These are phyloP conservation scores for Pandemis cinnamomeana DNA, from an alignment of 2,888 invertebrate species.

Conservation along the genomic window DNA sequence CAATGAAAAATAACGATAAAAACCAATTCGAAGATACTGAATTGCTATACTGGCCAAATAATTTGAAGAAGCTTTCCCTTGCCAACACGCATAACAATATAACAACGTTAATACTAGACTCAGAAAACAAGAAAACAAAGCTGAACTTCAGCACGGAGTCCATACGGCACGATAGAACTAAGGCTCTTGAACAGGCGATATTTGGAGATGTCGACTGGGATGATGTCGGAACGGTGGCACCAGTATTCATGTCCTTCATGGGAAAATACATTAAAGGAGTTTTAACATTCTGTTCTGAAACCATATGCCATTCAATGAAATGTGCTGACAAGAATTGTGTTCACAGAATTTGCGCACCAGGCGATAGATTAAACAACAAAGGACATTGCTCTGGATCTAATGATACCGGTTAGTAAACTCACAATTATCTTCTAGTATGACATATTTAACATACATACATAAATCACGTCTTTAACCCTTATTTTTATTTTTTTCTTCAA, in stretches of 20 bases:
- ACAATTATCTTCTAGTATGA: neutral
- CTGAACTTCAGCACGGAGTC: constrained; percentile 66
- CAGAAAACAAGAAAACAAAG: constrained; percentile 68
- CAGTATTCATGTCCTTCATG: constrained; percentile 73
- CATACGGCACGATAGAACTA: constrained; percentile 63
- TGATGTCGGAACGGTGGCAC: constrained; percentile 70
- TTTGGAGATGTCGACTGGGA: constrained; percentile 76
- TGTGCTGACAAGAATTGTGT: constrained; percentile 69
- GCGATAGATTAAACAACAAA: constrained; percentile 66
- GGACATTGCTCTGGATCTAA: constrained; percentile 74
- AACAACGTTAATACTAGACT: constrained; percentile 67
- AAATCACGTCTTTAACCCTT: no score
- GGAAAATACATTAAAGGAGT: constrained; percentile 77
- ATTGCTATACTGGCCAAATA: constrained; percentile 72
- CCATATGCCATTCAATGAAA: constrained; percentile 75
- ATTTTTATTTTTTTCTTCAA: no score
- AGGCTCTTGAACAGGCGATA: constrained; percentile 69
- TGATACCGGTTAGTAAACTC: constrained; percentile 60
- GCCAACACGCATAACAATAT: constrained; percentile 58
- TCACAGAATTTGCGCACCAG: constrained; percentile 68
- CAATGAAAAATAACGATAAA: constrained; percentile 59
- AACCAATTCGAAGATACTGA: constrained; percentile 56
- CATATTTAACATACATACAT: neutral
- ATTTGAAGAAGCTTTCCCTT: constrained; percentile 46
- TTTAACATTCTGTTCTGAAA: constrained; percentile 74